A percentile compares a stretch with the other conserved stretches of the same genome.
Evolutionary conservation across 2,797 vertebrate species (phyloP).

Genomic region (Tadarida brasiliensis): DNA sequence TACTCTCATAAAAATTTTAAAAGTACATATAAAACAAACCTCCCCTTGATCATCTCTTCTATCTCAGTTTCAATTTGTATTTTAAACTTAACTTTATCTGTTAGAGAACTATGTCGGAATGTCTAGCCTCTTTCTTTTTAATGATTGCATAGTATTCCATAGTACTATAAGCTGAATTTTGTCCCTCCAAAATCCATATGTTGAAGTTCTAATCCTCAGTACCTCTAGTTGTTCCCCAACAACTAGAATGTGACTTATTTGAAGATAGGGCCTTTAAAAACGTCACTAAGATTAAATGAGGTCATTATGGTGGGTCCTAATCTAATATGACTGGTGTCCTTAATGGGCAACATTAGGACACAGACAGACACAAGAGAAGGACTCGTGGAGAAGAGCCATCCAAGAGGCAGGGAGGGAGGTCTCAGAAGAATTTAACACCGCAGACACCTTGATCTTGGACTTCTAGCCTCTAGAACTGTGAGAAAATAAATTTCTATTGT

Average conservation of each 20-base stretch:
- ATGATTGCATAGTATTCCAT: neutral
- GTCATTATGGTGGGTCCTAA: too few relatives aligned
- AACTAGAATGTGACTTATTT: neutral
- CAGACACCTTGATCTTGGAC: neutral
- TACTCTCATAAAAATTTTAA: neutral
- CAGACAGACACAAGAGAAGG: neutral
- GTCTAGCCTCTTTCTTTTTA: neutral
- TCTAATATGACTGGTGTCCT: neutral
- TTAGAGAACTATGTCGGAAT: neutral
- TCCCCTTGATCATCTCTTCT: neutral
- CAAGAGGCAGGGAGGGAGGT: too few relatives aligned
- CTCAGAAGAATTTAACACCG: neutral
- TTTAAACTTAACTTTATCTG: neutral
- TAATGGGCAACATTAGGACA: neutral
- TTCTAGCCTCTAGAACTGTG: too few relatives aligned
- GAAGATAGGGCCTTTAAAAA: neutral
- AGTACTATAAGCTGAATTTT: neutral
- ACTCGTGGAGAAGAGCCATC: neutral
- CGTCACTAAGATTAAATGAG: neutral
- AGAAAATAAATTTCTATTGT: too few relatives aligned
- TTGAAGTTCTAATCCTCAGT: too few relatives aligned
- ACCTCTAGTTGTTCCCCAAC: too few relatives aligned
- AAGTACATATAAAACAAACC: neutral
- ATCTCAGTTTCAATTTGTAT: neutral
- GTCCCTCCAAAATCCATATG: neutral